Percentiles rank a stretch among this genome's conserved stretches.
phyloP scores from a whole-genome alignment of 64 coral and sea anemone genomes.

The Stylophora pistillata region DNA sequence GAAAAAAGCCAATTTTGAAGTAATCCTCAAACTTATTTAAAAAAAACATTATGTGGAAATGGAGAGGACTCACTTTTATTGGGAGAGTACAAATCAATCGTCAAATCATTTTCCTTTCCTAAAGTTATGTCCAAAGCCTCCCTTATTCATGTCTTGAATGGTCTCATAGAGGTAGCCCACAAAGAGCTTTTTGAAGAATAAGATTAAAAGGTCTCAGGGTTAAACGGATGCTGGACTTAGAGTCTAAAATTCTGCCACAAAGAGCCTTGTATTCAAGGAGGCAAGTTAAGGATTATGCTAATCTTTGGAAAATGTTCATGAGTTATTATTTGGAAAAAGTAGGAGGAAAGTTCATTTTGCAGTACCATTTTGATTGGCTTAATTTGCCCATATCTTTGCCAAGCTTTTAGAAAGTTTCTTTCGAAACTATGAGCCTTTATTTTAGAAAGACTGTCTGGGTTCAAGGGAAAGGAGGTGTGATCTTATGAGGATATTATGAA shows the following conservation, averaged over 20 bases:
- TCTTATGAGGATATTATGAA: background rate
- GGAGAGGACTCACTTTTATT: too few species aligned
- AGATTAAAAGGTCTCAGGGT: slow-evolving; percentile 1
- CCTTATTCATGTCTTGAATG: background rate
- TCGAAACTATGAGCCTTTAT: slow-evolving; percentile 4
- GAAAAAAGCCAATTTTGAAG: too few species aligned
- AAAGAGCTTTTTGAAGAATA: slow-evolving; percentile 14
- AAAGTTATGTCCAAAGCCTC: slow-evolving; percentile 36
- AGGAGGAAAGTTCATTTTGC: slow-evolving; percentile 43
- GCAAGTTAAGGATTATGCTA: slow-evolving; percentile 11
- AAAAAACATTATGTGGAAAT: slow-evolving; percentile 16
- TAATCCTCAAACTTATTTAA: background rate
- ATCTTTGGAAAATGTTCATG: slow-evolving; percentile 33
- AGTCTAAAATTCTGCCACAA: slow-evolving; percentile 40
- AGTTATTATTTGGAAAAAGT: slow-evolving; percentile 29
- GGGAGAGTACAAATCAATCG: slow-evolving; percentile 42
- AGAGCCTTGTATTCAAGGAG: slow-evolving; percentile 29
- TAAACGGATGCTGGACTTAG: slow-evolving; percentile 44
- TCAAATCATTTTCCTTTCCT: slow-evolving; percentile 41
- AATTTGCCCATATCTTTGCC: slow-evolving; percentile 13
- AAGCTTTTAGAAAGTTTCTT: slow-evolving; percentile 23
- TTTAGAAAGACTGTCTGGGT: too few species aligned
- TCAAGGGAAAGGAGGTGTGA: background rate
- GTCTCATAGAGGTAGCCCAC: slow-evolving; percentile 32
- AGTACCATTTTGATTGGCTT: slow-evolving; percentile 27